Base-by-base conservation (phyloP, 2,113 vertebrate genomes). In the Rhinolophus ferrumequinum region DNA sequence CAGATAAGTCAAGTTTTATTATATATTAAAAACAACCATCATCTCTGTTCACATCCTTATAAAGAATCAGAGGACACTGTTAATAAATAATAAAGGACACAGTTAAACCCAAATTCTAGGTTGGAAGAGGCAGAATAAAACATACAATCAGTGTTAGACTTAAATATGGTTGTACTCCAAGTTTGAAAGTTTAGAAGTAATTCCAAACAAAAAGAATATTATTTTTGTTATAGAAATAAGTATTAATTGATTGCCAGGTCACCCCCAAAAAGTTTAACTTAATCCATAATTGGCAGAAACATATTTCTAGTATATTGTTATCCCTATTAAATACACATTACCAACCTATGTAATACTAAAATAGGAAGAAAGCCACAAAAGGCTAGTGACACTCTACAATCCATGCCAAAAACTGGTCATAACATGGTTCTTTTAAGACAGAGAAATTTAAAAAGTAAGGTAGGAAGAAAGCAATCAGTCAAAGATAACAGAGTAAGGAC, bases 371-470 rank as follows among this genome's bases (percentile, higher is more conserved):
- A 88, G 26, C 13, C 54, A 82, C 16, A 62, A 77, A 90, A 77
- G 19, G 18, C 22, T 58, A 87, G 4, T 62, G 56, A 75, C 6
- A 87, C 9, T 75, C 54, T 81, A 52, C 26, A 58, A 95, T 13
- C 24, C 67, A 28, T 18, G 75, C 60, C n/a, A 87, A 94, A 89
- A 84, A n/a, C n/a, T 60, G 13, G n/a, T 77, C 14, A 35, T 7
- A 83, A 72, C 4, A 15, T 77, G 26, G 41, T 77, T 56, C 50
- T 75, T 58, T 62, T 60, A 88, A n/a, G 52, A 77, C 33, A 84
- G 33, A 95, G 38, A 86, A 95, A 64, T 5, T 26, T 73, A 79
- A 58, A 85, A 90, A 77, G 81, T 72, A 86, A 90, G 81, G 22
- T 24, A 86, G 72, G 38, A 81, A 83, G 75, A 82, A 77, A 88